A percentile compares a stretch with the other conserved stretches of the same genome.
phyloP scores from a whole-genome alignment of 2,113 vertebrate genomes.

The Cricetomys ansorgei region DNA sequence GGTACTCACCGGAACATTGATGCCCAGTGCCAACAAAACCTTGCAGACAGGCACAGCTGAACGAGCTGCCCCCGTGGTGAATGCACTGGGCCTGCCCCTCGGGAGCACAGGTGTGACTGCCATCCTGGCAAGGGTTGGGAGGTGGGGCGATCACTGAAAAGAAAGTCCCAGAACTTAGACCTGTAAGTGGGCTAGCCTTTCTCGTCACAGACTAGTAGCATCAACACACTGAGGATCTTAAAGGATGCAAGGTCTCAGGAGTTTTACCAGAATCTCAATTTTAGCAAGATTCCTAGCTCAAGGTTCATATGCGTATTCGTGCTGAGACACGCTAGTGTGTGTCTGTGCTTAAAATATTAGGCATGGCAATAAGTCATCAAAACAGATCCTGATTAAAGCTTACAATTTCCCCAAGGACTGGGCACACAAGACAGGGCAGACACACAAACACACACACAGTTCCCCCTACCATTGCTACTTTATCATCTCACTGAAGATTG shows the following conservation, averaged over 20 bases:
- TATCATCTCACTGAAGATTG: not conserved
- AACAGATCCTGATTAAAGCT: not conserved
- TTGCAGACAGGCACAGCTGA: conserved; percentile 83
- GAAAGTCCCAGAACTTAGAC: not conserved
- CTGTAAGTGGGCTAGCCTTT: not conserved
- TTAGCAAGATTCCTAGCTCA: not conserved
- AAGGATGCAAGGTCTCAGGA: not conserved
- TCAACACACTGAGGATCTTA: fast-evolving
- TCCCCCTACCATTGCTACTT: not conserved
- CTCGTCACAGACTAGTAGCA: not conserved
- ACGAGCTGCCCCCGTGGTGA: conserved; percentile 18
- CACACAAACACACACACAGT: not conserved
- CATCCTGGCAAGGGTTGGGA: conserved; percentile 82
- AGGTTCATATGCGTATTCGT: not conserved
- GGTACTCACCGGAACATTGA: conserved; percentile 81
- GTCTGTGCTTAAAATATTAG: not conserved
- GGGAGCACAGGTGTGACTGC: conserved; percentile 79
- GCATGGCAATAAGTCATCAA: not conserved
- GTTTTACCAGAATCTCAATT: not conserved
- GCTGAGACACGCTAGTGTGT: not conserved
- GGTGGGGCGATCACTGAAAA: not conserved
- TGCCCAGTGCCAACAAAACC: conserved; percentile 78
- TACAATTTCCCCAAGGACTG: not conserved
- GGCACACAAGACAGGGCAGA: not conserved
- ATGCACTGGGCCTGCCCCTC: conserved; percentile 79